Evolutionary conservation across 2,113 vertebrate species (phyloP), one percentile per base, ranked within the genome.

Genomic region (Grantiella picta): DNA sequence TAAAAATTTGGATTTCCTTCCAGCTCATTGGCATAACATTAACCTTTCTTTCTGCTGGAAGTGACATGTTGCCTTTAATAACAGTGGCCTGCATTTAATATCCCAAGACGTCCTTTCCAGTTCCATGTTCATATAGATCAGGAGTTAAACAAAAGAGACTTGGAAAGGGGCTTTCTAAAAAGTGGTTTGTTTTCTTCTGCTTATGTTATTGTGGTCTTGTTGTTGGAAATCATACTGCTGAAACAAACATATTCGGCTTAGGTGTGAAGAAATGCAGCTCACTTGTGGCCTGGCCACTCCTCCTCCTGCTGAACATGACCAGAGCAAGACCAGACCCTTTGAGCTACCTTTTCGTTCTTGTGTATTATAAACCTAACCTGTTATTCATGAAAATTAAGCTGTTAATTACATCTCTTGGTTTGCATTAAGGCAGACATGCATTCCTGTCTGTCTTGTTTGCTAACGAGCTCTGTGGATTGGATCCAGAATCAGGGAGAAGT

Each of bases 1-100:
- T 52, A 81, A 82, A 77, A 83, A 60, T 89, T 36, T 84, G 88
- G 80, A 89, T 96, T 96, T 96, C 94, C 90, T 96, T 94, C 56
- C 52, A 90, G 81, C 42, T 86, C 66, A 4, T 7, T 82, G 91
- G 75, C 42, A 66, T 79, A 57, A 61, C 45, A 36, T 70, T 88
- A 77, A 47, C 54, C 59, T 94, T 91, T 50, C 35, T 33, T 95
- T 82, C 50, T 84, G 27, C 66, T 80, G 94, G 78, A 69, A 83
- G 64, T 66, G 86, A 86, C 42, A 22, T 17, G 17, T 70, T 94
- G 76, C 56, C 47, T 94, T 90, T 82, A 80, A 56, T 77, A 94
- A 64, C 20, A 70, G 75, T 33, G 61, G 6, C 17, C 66, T 80
- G 82, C 12, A 29, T 69, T 94, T 72, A 72, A 61, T 80, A 80